A percentile compares a stretch with the other conserved stretches of the same genome.
Evolutionary conservation across 2,888 invertebrate genomes (phyloP).

Genomic region (Camponotus fellah): DNA sequence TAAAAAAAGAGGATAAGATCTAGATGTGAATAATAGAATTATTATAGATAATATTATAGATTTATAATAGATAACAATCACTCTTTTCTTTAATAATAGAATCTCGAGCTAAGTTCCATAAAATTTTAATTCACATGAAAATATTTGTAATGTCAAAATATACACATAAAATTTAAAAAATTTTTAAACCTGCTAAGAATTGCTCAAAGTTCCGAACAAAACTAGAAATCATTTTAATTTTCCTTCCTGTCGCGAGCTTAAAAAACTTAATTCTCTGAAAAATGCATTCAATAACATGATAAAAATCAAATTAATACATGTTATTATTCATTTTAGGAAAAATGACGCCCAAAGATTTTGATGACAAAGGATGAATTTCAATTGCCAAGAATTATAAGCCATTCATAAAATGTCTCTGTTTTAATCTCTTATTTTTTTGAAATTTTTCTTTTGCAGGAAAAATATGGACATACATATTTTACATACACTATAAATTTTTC

Average conservation of each 20-base stretch:
- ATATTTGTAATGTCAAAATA: background rate
- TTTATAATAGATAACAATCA: background rate
- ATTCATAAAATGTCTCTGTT: background rate
- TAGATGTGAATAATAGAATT: no score
- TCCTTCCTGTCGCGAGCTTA: background rate
- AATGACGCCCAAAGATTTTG: background rate
- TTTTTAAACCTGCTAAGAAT: background rate
- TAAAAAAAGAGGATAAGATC: background rate
- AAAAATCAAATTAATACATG: background rate
- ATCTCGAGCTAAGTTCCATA: background rate
- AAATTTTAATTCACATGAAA: background rate
- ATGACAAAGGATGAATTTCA: background rate
- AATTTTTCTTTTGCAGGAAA: background rate
- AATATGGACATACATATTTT: background rate
- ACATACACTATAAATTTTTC: background rate
- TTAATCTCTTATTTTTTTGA: background rate
- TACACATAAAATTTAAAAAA: background rate
- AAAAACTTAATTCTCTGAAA: background rate
- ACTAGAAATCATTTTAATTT: background rate
- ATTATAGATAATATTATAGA: no score
- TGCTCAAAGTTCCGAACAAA: no score
- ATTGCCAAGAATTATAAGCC: background rate
- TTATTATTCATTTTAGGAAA: background rate
- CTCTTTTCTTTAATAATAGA: background rate
- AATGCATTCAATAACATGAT: background rate